Conservation (phyloP, 1,140 invertebrate species). For the Paraescarpia echinospica region DNA sequence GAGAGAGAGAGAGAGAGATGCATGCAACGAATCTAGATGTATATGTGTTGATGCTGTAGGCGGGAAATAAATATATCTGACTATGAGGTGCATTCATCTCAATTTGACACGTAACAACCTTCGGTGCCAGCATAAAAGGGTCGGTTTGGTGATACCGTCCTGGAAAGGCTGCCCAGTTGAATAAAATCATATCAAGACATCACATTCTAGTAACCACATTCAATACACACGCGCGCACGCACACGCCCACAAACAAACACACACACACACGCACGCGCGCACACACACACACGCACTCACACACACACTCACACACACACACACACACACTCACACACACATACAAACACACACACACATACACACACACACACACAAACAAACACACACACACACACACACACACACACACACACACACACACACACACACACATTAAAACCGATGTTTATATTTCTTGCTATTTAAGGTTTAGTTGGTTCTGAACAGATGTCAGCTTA, state of each 20-base stretch:
- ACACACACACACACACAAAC: not conserved
- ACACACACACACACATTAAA: not conserved
- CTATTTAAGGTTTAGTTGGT: not conserved
- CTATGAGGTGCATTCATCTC: too few relatives aligned
- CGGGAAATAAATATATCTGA: too few relatives aligned
- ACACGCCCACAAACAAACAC: not conserved
- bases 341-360: too few relatives aligned
- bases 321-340: not conserved
- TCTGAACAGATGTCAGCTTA: not conserved
- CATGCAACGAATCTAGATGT: not conserved
- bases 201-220: too few relatives aligned
- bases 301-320: not conserved
- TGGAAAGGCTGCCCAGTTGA: too few relatives aligned
- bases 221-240: not conserved
- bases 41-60: too few relatives aligned
- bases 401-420: not conserved
- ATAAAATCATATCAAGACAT: too few relatives aligned
- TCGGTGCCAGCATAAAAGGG: too few relatives aligned
- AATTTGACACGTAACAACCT: too few relatives aligned
- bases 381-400: not conserved
- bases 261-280: not conserved
- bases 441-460: too few relatives aligned
- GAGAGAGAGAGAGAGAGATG: slow-evolving; percentile 9
- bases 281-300: not conserved
- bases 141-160: too few relatives aligned